phyloP scores from a whole-genome alignment of 2,113 vertebrate species.

The Varanus komodoensis region DNA sequence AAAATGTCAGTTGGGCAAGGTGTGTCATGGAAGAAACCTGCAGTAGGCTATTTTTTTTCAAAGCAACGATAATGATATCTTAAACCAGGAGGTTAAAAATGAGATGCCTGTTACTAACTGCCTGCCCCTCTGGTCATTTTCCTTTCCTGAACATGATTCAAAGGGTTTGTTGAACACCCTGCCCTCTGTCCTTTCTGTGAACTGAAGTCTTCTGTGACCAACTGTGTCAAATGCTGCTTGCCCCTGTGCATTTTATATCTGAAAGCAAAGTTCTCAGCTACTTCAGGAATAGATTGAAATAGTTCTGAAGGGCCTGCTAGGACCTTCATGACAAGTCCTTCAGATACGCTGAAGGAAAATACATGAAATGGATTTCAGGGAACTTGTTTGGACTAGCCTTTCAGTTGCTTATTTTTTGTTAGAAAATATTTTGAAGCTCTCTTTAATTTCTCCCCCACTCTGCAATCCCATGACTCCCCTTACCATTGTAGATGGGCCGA shows the following conservation, averaged over 20 bases:
- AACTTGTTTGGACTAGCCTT: neutral
- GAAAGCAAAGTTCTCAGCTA: neutral
- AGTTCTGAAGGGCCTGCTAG: no score
- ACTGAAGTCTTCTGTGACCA: neutral
- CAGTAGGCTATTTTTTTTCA: neutral
- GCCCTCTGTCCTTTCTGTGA: neutral
- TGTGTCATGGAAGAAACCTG: neutral
- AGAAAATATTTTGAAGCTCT: neutral
- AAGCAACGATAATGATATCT: neutral
- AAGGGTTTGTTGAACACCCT: neutral
- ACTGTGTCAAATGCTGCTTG: neutral
- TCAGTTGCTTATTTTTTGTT: neutral
- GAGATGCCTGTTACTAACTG: neutral
- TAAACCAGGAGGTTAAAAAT: neutral
- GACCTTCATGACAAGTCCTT: neutral
- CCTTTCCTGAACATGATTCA: constrained; percentile 5
- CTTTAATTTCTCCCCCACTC: neutral
- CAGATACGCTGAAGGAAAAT: neutral
- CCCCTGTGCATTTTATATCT: neutral
- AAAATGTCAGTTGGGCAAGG: neutral
- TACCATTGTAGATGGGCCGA: neutral
- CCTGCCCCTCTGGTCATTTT: constrained; percentile 38
- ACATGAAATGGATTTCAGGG: neutral
- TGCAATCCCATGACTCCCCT: neutral
- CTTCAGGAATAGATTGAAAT: neutral